phyloP scores from a whole-genome alignment of 2,113 vertebrate species.

The Rhodinocichla rosea region DNA sequence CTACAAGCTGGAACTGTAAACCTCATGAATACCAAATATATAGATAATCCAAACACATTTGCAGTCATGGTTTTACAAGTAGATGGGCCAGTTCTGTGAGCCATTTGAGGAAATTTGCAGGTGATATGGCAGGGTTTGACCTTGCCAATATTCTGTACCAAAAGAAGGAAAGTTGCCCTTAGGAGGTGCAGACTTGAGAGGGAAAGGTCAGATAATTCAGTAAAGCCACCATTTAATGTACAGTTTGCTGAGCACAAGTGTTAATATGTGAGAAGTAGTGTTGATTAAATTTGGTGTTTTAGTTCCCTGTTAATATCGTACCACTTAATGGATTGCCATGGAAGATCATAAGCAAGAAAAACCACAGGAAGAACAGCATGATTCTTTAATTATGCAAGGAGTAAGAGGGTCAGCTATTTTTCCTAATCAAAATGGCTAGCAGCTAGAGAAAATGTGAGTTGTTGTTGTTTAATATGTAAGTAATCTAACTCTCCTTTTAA shows the following conservation, averaged over 20 bases:
- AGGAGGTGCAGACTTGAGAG: not conserved
- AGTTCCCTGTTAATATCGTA: constrained; percentile 31
- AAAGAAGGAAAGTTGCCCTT: constrained; percentile 36
- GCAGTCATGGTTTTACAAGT: not conserved
- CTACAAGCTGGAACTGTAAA: not conserved
- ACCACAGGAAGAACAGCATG: not conserved
- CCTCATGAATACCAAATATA: constrained; percentile 46
- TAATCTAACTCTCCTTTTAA: not conserved
- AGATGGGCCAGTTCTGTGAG: not conserved
- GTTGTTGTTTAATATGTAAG: not conserved
- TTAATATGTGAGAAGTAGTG: constrained; percentile 29
- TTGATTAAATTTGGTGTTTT: constrained; percentile 47
- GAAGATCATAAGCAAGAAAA: constrained; percentile 23
- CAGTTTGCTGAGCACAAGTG: not conserved
- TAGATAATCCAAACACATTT: not conserved
- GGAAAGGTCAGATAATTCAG: constrained; percentile 25
- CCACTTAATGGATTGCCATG: constrained; percentile 46
- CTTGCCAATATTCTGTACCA: not conserved
- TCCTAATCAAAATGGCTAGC: not conserved
- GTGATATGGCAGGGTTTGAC: constrained; percentile 17
- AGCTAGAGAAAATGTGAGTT: not conserved
- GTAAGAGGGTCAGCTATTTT: not conserved
- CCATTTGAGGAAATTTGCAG: constrained; percentile 3
- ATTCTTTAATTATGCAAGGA: constrained; percentile 37
- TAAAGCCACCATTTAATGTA: constrained; percentile 7